These are phyloP conservation scores for Planiliza haematocheilus DNA, from an alignment of 2,113 vertebrate genomes.

Conservation along the genomic window DNA sequence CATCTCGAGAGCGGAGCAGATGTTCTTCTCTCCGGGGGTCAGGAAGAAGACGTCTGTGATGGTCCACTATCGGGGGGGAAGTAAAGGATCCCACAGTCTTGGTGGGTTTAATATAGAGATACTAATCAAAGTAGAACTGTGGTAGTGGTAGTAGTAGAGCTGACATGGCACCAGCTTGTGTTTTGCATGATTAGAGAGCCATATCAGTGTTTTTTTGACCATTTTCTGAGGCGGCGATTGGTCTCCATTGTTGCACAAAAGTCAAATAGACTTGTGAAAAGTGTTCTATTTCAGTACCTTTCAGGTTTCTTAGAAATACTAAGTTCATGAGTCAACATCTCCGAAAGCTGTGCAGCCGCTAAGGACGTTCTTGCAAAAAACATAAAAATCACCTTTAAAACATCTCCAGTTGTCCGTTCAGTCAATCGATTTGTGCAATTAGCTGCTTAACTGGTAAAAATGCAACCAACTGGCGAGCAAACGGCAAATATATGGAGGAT, in stretches of 20 bases:
- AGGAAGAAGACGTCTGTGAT: constrained; percentile 14
- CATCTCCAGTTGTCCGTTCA: too few relatives aligned
- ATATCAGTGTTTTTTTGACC: background rate
- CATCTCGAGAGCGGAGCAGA: constrained; percentile 34
- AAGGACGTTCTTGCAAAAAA: background rate
- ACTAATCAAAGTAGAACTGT: background rate
- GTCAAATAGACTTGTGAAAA: background rate
- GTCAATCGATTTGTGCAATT: background rate
- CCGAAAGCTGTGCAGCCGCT: background rate
- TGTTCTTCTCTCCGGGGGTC: constrained; percentile 17
- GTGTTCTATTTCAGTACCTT: too few relatives aligned
- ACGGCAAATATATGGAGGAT: too few relatives aligned
- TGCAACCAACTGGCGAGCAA: too few relatives aligned
- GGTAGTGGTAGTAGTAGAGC: too few relatives aligned
- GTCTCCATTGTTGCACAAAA: background rate
- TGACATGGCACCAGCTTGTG: background rate
- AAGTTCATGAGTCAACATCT: background rate
- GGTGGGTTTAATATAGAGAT: background rate
- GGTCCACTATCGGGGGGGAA: background rate
- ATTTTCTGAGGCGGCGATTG: too few relatives aligned
- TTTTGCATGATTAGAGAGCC: background rate
- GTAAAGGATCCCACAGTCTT: background rate
- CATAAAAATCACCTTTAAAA: background rate
- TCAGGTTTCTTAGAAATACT: background rate
- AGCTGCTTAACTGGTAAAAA: background rate